Conservation (phyloP, 2,113 vertebrate genomes). For the Eulemur rufifrons region DNA sequence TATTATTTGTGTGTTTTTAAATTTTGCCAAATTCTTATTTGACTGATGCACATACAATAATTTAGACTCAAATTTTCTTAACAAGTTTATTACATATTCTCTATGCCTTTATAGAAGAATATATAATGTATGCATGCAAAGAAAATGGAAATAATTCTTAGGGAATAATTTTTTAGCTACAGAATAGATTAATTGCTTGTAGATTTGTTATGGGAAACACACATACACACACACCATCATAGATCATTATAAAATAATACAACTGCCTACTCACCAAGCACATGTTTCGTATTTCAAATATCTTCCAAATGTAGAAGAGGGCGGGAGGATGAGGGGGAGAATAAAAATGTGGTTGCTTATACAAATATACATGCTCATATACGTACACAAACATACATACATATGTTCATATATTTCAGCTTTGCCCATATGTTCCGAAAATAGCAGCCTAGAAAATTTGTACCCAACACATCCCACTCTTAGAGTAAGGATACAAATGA, state of each 20-base stretch:
- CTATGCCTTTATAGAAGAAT: not conserved
- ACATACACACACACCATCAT: not conserved
- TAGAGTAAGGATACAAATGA: slow-evolving; percentile 32
- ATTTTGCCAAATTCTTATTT: not conserved
- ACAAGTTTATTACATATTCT: not conserved
- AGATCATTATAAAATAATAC: slow-evolving; percentile 69
- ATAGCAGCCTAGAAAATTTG: slow-evolving; percentile 69
- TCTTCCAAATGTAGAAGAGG: slow-evolving; percentile 63
- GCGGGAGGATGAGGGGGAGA: slow-evolving; percentile 41
- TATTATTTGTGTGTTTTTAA: not conserved
- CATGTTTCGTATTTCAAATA: slow-evolving; percentile 68
- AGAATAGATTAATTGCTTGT: slow-evolving; percentile 46
- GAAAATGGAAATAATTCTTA: slow-evolving; percentile 6
- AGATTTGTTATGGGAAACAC: slow-evolving; percentile 5
- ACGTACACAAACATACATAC: slow-evolving; percentile 74
- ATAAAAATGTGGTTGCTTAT: slow-evolving; percentile 73
- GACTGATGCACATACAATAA: not conserved
- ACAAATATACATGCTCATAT: slow-evolving; percentile 70
- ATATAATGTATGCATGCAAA: not conserved
- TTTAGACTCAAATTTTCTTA: slow-evolving; percentile 16
- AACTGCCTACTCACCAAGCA: slow-evolving; percentile 46
- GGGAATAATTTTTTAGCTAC: not conserved
- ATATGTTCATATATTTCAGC: slow-evolving; percentile 77
- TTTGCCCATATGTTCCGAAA: slow-evolving; percentile 75
- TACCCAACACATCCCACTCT: slow-evolving; percentile 38